phyloP scores from a whole-genome alignment of 2,888 invertebrate genomes.

The Agonopterix arenella region DNA sequence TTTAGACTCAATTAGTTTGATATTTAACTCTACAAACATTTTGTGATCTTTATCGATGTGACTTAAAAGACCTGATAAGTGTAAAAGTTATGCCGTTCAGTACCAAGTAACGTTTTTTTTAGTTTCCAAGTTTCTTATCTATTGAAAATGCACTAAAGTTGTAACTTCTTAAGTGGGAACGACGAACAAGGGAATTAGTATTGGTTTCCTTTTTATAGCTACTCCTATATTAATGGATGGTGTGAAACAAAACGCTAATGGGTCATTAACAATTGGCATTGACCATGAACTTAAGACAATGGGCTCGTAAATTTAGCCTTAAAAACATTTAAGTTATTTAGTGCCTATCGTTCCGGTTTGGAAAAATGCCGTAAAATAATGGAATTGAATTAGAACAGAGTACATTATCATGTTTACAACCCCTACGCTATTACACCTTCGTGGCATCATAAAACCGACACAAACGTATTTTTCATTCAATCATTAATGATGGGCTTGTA shows the following conservation, averaged over 20 bases:
- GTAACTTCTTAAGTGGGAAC: conserved; percentile 29
- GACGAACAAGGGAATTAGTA: conserved; percentile 31
- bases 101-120: conserved; percentile 11
- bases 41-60: no score
- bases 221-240: conserved; percentile 47
- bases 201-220: conserved; percentile 42
- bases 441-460: conserved; percentile 22
- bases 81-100: no score
- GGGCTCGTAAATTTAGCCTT: conserved; percentile 8
- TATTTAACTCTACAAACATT: no score
- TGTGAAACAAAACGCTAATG: conserved; percentile 60
- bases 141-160: conserved; percentile 43
- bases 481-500: conserved; percentile 36
- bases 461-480: conserved; percentile 21
- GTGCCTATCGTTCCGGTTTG: background rate
- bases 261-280: conserved; percentile 50
- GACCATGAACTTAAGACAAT: conserved; percentile 34
- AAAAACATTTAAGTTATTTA: background rate
- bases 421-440: conserved; percentile 16
- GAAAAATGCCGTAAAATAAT: background rate
- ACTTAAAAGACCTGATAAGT: no score
- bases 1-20: no score
- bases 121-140: conserved; percentile 38
- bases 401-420: background rate
- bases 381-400: background rate